Evolutionary conservation across 2,888 invertebrate genomes (phyloP).

Genomic region (Criorhina ranunculi): DNA sequence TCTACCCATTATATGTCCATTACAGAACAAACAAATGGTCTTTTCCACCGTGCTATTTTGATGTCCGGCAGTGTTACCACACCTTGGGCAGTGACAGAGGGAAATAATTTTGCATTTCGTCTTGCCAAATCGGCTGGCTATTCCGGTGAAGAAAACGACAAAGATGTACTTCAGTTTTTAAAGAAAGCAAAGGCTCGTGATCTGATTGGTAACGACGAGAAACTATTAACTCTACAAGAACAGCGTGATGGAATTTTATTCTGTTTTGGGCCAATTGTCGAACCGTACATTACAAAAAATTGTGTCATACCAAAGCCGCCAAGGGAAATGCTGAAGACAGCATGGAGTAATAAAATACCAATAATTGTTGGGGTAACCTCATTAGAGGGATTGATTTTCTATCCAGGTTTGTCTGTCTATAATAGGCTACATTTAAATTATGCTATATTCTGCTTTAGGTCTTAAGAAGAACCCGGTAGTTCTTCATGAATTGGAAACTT

Average conservation of each 20-base stretch:
- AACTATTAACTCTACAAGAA: conserved; percentile 81
- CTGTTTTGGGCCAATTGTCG: conserved; percentile 83
- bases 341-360: conserved; percentile 83
- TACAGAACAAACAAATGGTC: conserved; percentile 84
- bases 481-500: conserved; percentile 77
- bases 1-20: conserved; percentile 85
- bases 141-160: conserved; percentile 80
- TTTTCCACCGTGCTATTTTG: conserved; percentile 82
- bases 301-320: conserved; percentile 80
- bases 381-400: conserved; percentile 83
- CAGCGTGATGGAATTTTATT: conserved; percentile 80
- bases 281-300: conserved; percentile 81
- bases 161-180: conserved; percentile 81
- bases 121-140: conserved; percentile 82
- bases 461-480: not conserved
- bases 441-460: not conserved
- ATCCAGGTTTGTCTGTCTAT: conserved; percentile 79
- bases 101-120: conserved; percentile 79
- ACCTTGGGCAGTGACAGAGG: conserved; percentile 81
- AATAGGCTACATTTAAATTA: no score
- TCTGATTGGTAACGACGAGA: conserved; percentile 80
- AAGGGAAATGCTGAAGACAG: conserved; percentile 78
- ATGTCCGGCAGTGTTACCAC: conserved; percentile 82
- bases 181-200: conserved; percentile 78
- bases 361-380: conserved; percentile 82